Percentiles rank a stretch among this genome's conserved stretches.
Evolutionary conservation across 2,797 vertebrate genomes (phyloP).

Genomic region (Parauchenoglanis ngamensis): DNA sequence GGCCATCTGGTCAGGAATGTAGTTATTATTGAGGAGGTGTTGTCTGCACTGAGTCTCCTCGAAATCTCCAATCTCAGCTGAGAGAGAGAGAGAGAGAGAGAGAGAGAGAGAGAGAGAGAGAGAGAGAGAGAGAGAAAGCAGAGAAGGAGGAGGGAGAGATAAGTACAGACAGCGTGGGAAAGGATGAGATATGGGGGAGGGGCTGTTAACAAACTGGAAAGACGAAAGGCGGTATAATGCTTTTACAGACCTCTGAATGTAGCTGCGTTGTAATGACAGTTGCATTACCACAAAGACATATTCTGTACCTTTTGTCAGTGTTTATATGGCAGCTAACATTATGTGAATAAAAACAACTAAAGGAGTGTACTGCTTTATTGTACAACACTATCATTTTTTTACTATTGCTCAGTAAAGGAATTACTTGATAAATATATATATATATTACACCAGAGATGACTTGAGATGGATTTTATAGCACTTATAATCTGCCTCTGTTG

Average conservation of each 20-base stretch:
- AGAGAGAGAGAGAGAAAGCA: neutral
- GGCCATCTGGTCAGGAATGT: constrained; percentile 94
- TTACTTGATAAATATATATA: neutral
- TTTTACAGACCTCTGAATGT: neutral
- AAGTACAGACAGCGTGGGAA: constrained; percentile 13
- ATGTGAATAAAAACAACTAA: neutral
- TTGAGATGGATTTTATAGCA: constrained; percentile 19
- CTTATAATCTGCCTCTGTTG: neutral
- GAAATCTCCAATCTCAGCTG: constrained; percentile 98
- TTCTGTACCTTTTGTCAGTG: neutral
- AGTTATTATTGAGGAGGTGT: constrained; percentile 94
- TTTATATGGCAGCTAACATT: constrained; percentile 12
- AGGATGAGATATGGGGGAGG: neutral
- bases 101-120: constrained; percentile 30
- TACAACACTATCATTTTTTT: neutral
- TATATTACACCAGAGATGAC: neutral
- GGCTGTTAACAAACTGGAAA: constrained; percentile 14
- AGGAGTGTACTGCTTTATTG: neutral
- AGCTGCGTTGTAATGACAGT: neutral
- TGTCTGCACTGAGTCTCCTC: constrained; percentile 91
- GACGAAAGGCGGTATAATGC: constrained; percentile 5
- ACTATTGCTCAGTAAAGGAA: neutral
- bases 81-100: neutral
- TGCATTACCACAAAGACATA: neutral
- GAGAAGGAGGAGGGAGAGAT: constrained; percentile 10